phyloP scores from a whole-genome alignment of 2,797 vertebrate species.

The Eulemur rubriventer region DNA sequence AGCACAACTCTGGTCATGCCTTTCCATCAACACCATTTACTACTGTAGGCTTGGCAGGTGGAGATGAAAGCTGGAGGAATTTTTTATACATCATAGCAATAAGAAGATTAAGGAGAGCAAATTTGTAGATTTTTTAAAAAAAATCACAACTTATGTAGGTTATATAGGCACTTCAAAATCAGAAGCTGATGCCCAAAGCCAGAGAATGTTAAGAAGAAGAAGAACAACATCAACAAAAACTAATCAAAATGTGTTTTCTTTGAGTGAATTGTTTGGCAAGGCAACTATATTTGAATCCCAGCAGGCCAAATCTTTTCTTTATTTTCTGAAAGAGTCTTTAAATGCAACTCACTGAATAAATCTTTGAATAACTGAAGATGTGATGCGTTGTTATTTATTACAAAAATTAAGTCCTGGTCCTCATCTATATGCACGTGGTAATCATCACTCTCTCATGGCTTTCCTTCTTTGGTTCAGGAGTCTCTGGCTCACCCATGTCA shows the following conservation, averaged over 20 bases:
- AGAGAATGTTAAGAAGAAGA: background rate
- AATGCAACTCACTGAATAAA: background rate
- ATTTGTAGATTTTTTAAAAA: background rate
- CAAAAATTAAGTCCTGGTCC: background rate
- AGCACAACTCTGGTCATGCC: background rate
- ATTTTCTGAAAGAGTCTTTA: background rate
- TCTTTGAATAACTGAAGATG: background rate
- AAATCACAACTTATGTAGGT: background rate
- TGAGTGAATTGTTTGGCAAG: constrained; percentile 13
- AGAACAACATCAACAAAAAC: background rate
- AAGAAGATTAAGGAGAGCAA: constrained; percentile 27
- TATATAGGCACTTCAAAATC: background rate
- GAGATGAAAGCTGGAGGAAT: background rate
- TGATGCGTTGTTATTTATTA: background rate
- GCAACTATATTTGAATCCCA: background rate
- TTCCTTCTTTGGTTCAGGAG: background rate
- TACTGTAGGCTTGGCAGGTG: background rate
- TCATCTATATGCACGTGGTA: background rate
- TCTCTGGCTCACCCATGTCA: background rate
- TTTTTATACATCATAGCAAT: background rate
- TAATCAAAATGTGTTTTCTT: background rate
- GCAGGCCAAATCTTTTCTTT: background rate
- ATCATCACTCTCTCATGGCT: background rate
- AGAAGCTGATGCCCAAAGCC: background rate
- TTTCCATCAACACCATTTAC: background rate